These are phyloP conservation scores for Channa striata DNA, from an alignment of 2,797 vertebrate genomes.

Conservation along the genomic window DNA sequence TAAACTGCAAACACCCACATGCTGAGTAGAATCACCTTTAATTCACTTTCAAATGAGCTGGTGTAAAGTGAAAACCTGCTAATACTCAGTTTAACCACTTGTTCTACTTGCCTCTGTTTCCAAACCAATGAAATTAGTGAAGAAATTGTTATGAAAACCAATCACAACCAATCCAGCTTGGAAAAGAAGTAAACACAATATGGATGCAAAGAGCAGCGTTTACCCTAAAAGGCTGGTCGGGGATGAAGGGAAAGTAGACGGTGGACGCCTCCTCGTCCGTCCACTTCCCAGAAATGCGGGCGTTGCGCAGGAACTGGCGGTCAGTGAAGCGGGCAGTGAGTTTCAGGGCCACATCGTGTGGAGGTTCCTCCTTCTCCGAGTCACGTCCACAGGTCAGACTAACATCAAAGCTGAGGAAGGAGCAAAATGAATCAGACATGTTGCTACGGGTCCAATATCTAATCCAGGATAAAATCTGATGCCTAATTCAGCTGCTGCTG, in stretches of 20 bases:
- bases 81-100: too few relatives aligned
- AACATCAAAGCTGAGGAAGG: slow-evolving; percentile 90
- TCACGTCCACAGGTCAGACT: slow-evolving; percentile 93
- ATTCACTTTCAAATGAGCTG: too few relatives aligned
- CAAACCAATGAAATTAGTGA: too few relatives aligned
- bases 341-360: slow-evolving; percentile 92
- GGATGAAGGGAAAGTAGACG: slow-evolving; percentile 97
- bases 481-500: slow-evolving; percentile 58
- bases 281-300: slow-evolving; percentile 92
- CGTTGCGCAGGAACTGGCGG: slow-evolving; percentile 92
- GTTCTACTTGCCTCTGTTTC: too few relatives aligned
- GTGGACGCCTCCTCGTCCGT: slow-evolving; percentile 92
- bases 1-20: too few relatives aligned
- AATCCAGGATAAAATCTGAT: slow-evolving; percentile 67
- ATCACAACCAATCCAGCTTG: too few relatives aligned
- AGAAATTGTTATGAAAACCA: too few relatives aligned
- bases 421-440: slow-evolving; percentile 11
- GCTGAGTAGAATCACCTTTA: too few relatives aligned
- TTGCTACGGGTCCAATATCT: slow-evolving; percentile 28
- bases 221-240: slow-evolving; percentile 98
- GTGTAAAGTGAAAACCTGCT: too few relatives aligned
- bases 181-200: too few relatives aligned
- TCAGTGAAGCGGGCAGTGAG: slow-evolving; percentile 93
- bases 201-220: slow-evolving; percentile 10
- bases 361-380: slow-evolving; percentile 85